These are phyloP conservation scores for Cylindroiulus punctatus DNA, from an alignment of 2,888 invertebrate genomes.

Conservation along the genomic window DNA sequence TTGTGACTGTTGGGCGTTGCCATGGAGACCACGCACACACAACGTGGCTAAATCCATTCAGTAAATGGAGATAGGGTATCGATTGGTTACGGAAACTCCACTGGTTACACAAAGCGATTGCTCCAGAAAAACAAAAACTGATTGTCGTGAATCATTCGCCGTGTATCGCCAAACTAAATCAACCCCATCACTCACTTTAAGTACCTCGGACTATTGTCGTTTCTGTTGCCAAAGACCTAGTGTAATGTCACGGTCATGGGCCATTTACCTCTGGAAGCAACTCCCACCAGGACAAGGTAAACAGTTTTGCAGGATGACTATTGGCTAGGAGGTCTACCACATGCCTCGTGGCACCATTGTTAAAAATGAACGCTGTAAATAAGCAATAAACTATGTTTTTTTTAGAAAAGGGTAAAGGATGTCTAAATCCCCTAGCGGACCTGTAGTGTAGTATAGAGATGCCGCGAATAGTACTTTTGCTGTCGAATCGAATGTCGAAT, in stretches of 20 bases:
- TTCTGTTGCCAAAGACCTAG: not conserved
- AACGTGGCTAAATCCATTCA: slow-evolving; percentile 9
- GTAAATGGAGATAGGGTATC: slow-evolving; percentile 19
- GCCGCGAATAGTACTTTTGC: too few species aligned
- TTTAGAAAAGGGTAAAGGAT: too few species aligned
- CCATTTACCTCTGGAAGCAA: not conserved
- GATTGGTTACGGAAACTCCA: not conserved
- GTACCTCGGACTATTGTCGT: not conserved
- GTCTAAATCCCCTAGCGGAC: too few species aligned
- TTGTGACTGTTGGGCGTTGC: slow-evolving; percentile 13
- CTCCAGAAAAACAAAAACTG: not conserved
- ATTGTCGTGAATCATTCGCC: not conserved
- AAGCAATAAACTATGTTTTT: too few species aligned
- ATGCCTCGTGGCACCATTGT: too few species aligned
- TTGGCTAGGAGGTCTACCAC: too few species aligned
- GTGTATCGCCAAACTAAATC: not conserved
- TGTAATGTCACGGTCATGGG: not conserved
- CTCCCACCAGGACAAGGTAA: not conserved
- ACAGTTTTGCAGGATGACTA: too few species aligned
- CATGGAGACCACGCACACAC: not conserved
- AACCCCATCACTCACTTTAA: not conserved
- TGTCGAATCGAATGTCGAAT: too few species aligned
- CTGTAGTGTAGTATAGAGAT: too few species aligned
- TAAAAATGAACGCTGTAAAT: not conserved
- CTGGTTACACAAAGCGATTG: not conserved